Conservation (phyloP, 37 sponge, comb jelly and placozoan genomes). For the Aphrocallistes beatrix region DNA sequence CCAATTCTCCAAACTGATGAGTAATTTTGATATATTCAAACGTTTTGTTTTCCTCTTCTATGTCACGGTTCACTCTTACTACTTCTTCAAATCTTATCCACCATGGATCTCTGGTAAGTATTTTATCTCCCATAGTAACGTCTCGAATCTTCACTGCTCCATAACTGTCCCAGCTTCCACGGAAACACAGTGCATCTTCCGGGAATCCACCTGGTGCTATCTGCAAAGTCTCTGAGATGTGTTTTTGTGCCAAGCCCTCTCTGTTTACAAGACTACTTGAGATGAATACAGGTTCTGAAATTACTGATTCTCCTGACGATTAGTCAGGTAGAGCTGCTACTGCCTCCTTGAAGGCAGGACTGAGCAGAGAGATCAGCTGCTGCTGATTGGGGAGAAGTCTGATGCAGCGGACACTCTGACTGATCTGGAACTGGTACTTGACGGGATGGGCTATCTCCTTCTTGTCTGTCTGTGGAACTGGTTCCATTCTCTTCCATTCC, state of each 20-base stretch:
- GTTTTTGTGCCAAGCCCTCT: not conserved
- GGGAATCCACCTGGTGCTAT: not conserved
- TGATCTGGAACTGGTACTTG: not conserved
- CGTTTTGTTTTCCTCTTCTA: not conserved
- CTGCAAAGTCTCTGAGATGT: not conserved
- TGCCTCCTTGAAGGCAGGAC: conserved; percentile 3
- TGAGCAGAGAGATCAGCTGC: not conserved
- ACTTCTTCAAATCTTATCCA: not conserved
- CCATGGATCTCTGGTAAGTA: not conserved
- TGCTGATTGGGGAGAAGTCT: not conserved
- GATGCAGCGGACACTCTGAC: not conserved
- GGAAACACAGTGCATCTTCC: not conserved
- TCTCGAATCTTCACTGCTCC: not conserved
- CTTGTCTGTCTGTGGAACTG: not conserved
- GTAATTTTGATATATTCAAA: not conserved
- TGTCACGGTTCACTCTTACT: too few species aligned
- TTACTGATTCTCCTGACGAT: too few species aligned
- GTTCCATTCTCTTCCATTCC: not conserved
- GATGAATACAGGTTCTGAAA: too few species aligned
- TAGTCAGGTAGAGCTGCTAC: not conserved
- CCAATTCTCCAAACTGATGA: not conserved
- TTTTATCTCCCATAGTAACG: not conserved
- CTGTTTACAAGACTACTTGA: not conserved
- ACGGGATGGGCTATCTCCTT: not conserved
- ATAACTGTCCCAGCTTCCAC: not conserved